A percentile compares a stretch with the other conserved stretches of the same genome.
phyloP scores from a whole-genome alignment of 2,797 vertebrate species.

The Pipistrellus pygmaeus region DNA sequence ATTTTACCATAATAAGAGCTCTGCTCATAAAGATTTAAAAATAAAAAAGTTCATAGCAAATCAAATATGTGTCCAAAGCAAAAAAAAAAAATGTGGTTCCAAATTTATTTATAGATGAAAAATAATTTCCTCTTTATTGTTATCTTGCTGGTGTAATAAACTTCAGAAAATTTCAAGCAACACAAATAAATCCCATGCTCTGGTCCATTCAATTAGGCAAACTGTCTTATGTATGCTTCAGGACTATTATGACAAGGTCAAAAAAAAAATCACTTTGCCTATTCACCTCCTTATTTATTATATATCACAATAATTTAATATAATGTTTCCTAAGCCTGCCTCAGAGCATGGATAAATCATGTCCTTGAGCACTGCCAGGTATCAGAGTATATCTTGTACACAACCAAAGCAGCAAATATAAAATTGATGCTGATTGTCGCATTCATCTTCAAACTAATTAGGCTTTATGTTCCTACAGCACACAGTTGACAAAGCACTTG shows the following conservation, averaged over 20 bases:
- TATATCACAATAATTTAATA: slow-evolving; percentile 24
- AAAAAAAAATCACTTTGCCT: background rate
- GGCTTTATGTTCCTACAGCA: background rate
- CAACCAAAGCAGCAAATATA: background rate
- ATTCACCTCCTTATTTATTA: slow-evolving; percentile 6
- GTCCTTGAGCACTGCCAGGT: background rate
- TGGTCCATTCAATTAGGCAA: slow-evolving; percentile 24
- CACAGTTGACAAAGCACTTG: slow-evolving; percentile 20
- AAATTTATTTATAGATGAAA: slow-evolving; percentile 58
- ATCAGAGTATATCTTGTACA: background rate
- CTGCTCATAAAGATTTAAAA: slow-evolving; percentile 82
- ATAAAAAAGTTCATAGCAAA: slow-evolving; percentile 83
- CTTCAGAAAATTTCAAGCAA: slow-evolving; percentile 53
- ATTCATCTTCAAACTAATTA: slow-evolving; percentile 45
- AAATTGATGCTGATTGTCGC: background rate
- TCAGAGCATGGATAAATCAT: background rate
- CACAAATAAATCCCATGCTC: background rate
- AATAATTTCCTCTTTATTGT: slow-evolving; percentile 67
- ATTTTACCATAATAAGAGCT: slow-evolving; percentile 86
- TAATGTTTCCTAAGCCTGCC: background rate
- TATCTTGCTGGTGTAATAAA: slow-evolving; percentile 63
- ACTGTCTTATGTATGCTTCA: background rate
- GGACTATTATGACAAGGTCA: slow-evolving; percentile 31
- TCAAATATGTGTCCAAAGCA: slow-evolving; percentile 81
- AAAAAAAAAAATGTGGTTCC: slow-evolving; percentile 1